Evolutionary conservation across 23 tunicate genomes (phyloP), one percentile per base, ranked within the genome.

Genomic region (Corella eumyota): DNA sequence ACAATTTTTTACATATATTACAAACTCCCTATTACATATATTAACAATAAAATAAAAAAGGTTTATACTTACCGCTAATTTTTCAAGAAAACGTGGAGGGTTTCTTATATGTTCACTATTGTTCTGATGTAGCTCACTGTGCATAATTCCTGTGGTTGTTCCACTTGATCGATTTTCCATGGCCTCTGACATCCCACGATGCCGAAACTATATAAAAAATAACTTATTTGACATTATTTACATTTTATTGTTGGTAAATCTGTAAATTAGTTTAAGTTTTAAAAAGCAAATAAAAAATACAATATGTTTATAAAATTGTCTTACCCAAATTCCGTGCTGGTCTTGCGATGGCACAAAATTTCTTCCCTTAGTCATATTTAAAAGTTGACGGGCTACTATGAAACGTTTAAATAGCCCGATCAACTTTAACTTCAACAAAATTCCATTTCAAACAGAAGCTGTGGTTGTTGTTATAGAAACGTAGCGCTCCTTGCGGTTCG

Each of bases 311-410:
- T 3, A 2, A 6, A n/a, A 4, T 3, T 25, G 45, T 17, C 62
- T 48, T 56, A 79, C 87, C 87, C 87, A 79, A n/a, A 80, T 65
- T 25, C 90, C 90, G 29, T 62, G 64, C 30, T 80, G 61, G 27
- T 59, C 38, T 24, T 26, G 46, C 3, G 79, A 62, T 25, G 90
- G 90, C 45, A 71, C 90, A 71, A 63, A 65, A 30, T 56, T 64
- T 62, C 79, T 55, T 48, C 90, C 79, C 50, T 75, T 75, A 6
- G 77, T 51, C 87, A 79, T 79, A 21, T 37, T 28, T 23, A n/a
- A n/a, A n/a, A n/a, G n/a, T n/a, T n/a, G n/a, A n/a, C n/a, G n/a
- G n/a, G n/a, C n/a, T n/a, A n/a, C n/a, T n/a, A 40, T 40, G 48
- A 40, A 40, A 40, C 48, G 48, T n/a, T n/a, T n/a, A 40, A 40